Evolutionary conservation across 2,797 vertebrate genomes (phyloP).

Genomic region (Acipenser transmontanus): DNA sequence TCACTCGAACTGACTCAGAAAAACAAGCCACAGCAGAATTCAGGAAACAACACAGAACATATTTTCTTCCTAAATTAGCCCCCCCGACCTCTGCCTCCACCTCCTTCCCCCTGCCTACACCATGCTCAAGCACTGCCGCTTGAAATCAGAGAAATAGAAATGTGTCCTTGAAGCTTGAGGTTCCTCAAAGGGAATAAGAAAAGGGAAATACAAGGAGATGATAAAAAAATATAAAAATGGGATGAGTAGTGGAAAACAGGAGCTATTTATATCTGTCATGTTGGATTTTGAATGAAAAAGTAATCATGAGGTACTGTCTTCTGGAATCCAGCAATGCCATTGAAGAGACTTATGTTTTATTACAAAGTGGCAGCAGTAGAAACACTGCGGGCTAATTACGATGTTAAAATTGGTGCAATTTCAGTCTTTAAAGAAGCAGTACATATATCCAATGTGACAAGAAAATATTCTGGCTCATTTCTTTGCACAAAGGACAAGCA

Average conservation of each 20-base stretch:
- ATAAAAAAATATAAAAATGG: not conserved
- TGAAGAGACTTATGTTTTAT: conserved; percentile 19
- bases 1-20: not conserved
- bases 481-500: no score
- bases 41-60: no score
- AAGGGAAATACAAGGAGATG: conserved; percentile 5
- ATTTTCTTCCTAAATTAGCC: not conserved
- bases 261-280: not conserved
- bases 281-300: conserved; percentile 22
- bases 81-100: not conserved
- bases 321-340: conserved; percentile 15
- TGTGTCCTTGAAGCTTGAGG: not conserved
- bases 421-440: no score
- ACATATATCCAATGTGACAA: no score
- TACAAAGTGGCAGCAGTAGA: conserved; percentile 18
- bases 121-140: no score
- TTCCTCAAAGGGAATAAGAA: not conserved
- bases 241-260: conserved; percentile 10
- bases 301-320: conserved; percentile 17
- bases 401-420: not conserved
- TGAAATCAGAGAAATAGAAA: no score
- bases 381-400: conserved; percentile 25
- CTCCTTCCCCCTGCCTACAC: no score
- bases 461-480: no score
- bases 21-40: not conserved